Evolutionary conservation across 2,797 vertebrate species (phyloP), one percentile per base, ranked within the genome.

Genomic region (Sebastolobus alascanus): DNA sequence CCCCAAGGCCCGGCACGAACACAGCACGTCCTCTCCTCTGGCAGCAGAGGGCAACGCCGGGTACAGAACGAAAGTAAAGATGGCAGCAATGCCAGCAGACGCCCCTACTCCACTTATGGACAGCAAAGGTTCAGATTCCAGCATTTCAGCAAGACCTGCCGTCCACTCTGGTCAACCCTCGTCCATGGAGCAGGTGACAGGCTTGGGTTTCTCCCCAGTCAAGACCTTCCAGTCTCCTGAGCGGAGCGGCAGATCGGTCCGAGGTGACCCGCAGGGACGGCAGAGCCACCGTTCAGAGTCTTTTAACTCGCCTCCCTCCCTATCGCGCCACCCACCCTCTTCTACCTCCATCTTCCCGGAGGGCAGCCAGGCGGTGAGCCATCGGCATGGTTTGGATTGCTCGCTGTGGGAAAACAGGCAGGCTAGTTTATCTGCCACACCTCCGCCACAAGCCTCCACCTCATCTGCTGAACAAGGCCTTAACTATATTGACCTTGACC

Each of bases 401-500:
- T 93, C 93, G 16, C 85, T 84, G 68, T 95, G 96, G 95, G 93
- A 94, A 69, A 92, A 75, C 75, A 91, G 89, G 54, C 94, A 92
- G 83, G 77, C 92, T 63, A 80, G 82, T 88, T 77, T 91, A 86
- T 90, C 93, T 84, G 91, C 89, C 81, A 82, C 93, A 74, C 80
- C 93, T 73, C 59, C 83, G 71, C 54, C 84, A 52, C 95, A 95
- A 90, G 81, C 87, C 79, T 91, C 93, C 87, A 88, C 91, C 91
- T 89, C 92, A 40, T 88, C 92, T 35, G 73, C 92, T 74, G 93
- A 95, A 88, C 81, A 94, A 89, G 94, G 95, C 89, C 96, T 97
- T 90, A 97, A 97, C 91, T 97, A 97, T 59, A 95, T 97, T 50
- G 96, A 97, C 90, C 94, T 97, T 89, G 96, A 97, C 88, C 92